A percentile compares a stretch with the other conserved stretches of the same genome.
Evolutionary conservation across 2,113 vertebrate genomes (phyloP).

Genomic region (Cyprinodon brontotheroides): DNA sequence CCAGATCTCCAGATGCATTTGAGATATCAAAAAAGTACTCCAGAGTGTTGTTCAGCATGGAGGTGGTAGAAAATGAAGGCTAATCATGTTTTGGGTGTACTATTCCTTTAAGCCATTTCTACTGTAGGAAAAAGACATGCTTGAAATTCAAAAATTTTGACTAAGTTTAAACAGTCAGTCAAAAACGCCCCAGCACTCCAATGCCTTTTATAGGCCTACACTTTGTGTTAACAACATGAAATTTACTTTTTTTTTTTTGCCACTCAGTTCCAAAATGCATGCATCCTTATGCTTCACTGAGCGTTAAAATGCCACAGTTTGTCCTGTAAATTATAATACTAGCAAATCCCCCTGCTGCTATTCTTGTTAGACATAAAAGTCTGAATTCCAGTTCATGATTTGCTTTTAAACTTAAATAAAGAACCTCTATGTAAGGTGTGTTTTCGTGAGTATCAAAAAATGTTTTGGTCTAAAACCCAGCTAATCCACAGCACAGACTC

Average conservation of each 20-base stretch:
- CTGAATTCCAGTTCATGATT: neutral
- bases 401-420: neutral
- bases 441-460: neutral
- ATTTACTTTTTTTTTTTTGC: neutral
- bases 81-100: no score
- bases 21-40: no score
- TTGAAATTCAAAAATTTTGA: neutral
- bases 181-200: neutral
- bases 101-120: neutral
- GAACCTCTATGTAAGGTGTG: no score
- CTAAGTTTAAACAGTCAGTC: neutral
- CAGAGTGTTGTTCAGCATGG: no score
- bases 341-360: neutral
- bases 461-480: no score
- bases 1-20: no score
- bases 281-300: neutral
- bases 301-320: conserved; percentile 22
- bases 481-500: no score
- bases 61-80: no score
- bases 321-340: neutral
- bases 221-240: conserved; percentile 14
- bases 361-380: neutral
- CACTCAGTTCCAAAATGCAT: neutral
- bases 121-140: neutral
- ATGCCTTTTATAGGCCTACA: neutral